A percentile compares a stretch with the other conserved stretches of the same genome.
These are phyloP conservation scores for Anarhynchus alexandrinus DNA, from an alignment of 2,113 vertebrate species.

Conservation along the genomic window DNA sequence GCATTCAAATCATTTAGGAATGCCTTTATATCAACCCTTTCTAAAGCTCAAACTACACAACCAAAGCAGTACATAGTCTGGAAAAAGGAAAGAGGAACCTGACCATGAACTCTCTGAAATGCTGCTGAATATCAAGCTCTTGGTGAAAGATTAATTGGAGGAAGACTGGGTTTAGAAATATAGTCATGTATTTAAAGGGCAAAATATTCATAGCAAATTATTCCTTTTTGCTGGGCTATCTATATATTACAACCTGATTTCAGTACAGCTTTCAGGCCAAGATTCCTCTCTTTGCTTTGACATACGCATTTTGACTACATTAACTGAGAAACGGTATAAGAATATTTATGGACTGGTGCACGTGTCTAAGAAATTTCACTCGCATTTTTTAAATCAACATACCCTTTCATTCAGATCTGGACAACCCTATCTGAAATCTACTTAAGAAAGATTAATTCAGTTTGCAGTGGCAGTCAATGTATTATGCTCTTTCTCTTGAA, in stretches of 20 bases:
- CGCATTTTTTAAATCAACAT: background rate
- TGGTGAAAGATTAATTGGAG: background rate
- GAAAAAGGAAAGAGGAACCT: background rate
- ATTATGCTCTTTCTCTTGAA: background rate
- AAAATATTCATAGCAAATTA: background rate
- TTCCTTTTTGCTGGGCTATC: background rate
- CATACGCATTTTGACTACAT: background rate
- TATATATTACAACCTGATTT: background rate
- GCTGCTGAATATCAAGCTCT: background rate
- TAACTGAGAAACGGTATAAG: background rate
- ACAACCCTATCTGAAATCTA: background rate
- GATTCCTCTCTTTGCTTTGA: background rate
- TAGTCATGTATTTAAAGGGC: background rate
- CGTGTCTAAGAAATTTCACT: background rate
- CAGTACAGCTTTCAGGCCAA: background rate
- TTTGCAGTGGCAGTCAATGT: background rate
- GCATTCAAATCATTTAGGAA: background rate
- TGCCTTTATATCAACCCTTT: background rate
- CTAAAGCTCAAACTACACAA: background rate
- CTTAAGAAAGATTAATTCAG: background rate
- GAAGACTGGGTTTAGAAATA: background rate
- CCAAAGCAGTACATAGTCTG: background rate
- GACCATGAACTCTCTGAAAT: background rate
- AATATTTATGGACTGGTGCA: background rate
- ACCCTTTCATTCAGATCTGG: background rate